Evolutionary conservation across 1,140 invertebrate genomes (phyloP), one percentile per base, ranked within the genome.

Genomic region (Magallana gigas): DNA sequence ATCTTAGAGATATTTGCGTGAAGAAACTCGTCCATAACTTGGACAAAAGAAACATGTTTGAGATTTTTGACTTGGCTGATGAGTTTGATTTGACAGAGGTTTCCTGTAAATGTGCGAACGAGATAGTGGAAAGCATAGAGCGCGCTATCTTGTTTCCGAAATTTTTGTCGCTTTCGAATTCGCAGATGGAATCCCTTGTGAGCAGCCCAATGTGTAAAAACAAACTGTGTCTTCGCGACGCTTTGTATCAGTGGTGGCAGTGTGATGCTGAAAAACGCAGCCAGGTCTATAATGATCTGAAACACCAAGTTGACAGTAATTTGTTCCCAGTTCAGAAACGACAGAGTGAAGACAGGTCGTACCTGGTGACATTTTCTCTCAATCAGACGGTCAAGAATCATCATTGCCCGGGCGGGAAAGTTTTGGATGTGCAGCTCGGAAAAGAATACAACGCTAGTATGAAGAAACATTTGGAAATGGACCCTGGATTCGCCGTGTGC

Each of bases 51-150:
- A 83, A 18, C n/a, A 83, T 83, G 81, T 57, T 83, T 57, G 81
- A 83, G 16, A 83, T 83, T 23, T 83, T 57, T 83, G 57, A 83
- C 14, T 8, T 83, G 14, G 81, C 81, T 12, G 81, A 83, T 8
- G 57, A 58, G 57, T 83, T 83, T 23, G 81, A 57, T 23, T 23
- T 83, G n/a, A 9, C 48, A 57, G 81, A 83, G 7, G 48, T 83
- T n/a, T 14, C 14, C 16, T 5, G 1, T 8, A 83, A 23, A 58
- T 57, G 48, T 57, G 57, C 57, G 11, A n/a, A 83, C 9, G 81
- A 83, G 57, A 58, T 83, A 16, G n/a, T 57, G 16, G 57, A 83
- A 36, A 83, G 57, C 57, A 57, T 83, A 56, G n/a, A 83, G 8
- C 57, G 57, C 57, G 5, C 57, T 18, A 57, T 7, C 57, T 18